phyloP scores from a whole-genome alignment of 2,888 invertebrate genomes.

The Caenorhabditis drosophilae region DNA sequence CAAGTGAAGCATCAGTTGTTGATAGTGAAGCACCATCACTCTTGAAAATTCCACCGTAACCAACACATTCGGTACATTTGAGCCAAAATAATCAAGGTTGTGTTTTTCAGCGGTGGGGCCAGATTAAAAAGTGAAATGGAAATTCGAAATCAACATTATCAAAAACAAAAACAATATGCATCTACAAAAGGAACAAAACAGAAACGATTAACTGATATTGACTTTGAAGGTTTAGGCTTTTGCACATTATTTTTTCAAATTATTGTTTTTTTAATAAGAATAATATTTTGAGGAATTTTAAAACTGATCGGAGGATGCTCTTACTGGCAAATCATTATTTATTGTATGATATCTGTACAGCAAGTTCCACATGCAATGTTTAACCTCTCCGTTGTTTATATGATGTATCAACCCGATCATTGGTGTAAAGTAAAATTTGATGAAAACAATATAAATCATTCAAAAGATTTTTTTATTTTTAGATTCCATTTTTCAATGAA shows the following conservation, averaged over 20 bases:
- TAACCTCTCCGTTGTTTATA: conserved; percentile 67
- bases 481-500: conserved; percentile 61
- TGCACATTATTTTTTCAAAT: too few relatives aligned
- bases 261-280: conserved; percentile 3
- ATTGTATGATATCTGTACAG: conserved; percentile 61
- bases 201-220: conserved; percentile 43
- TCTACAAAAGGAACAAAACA: conserved; percentile 20
- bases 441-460: background rate
- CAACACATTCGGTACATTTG: too few relatives aligned
- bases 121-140: conserved; percentile 47
- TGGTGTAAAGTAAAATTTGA: conserved; percentile 56
- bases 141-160: conserved; percentile 52
- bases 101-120: conserved; percentile 14
- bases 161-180: conserved; percentile 49
- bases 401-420: conserved; percentile 69
- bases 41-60: conserved; percentile 12
- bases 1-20: conserved; percentile 21
- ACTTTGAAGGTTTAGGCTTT: conserved; percentile 60
- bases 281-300: conserved; percentile 57
- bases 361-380: conserved; percentile 69
- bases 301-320: conserved; percentile 68
- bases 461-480: conserved; percentile 3
- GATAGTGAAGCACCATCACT: conserved; percentile 6
- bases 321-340: conserved; percentile 66
- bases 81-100: background rate